These are phyloP conservation scores for Mylabris sibirica DNA, from an alignment of 2,888 invertebrate species.

Conservation along the genomic window DNA sequence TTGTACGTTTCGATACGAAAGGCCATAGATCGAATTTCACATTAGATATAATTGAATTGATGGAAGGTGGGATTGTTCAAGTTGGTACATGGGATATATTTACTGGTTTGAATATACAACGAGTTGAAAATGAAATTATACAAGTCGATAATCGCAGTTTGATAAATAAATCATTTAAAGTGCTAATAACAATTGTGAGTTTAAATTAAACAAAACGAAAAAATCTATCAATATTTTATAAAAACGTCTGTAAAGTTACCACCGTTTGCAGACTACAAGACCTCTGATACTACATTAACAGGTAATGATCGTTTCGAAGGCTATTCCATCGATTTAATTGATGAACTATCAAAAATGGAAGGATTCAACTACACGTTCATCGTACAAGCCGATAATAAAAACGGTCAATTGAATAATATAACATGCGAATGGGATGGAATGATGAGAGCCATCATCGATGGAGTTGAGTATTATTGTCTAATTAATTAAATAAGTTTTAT, in stretches of 20 bases:
- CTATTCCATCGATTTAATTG: slow-evolving; percentile 87
- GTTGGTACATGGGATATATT: slow-evolving; percentile 59
- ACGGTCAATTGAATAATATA: slow-evolving; percentile 58
- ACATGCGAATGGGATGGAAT: slow-evolving; percentile 75
- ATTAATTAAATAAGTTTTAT: not conserved
- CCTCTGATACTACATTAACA: slow-evolving; percentile 51
- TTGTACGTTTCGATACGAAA: slow-evolving; percentile 58
- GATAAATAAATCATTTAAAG: slow-evolving; percentile 13
- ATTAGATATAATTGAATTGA: slow-evolving; percentile 59
- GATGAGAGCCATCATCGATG: slow-evolving; percentile 65
- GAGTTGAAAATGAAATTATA: slow-evolving; percentile 48
- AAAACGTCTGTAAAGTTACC: slow-evolving; percentile 53
- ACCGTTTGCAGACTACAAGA: slow-evolving; percentile 71
- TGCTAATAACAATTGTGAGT: slow-evolving; percentile 19
- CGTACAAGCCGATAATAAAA: slow-evolving; percentile 54
- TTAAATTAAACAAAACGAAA: too few relatives aligned
- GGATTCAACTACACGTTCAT: slow-evolving; percentile 70
- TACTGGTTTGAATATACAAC: slow-evolving; percentile 58
- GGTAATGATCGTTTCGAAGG: slow-evolving; percentile 84
- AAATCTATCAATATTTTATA: not conserved
- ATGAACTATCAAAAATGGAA: slow-evolving; percentile 70
- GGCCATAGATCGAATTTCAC: slow-evolving; percentile 59
- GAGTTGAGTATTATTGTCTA: slow-evolving; percentile 57
- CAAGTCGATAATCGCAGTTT: slow-evolving; percentile 65
- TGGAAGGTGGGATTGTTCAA: slow-evolving; percentile 56